A percentile compares a stretch with the other conserved stretches of the same genome.
phyloP scores from a whole-genome alignment of 2,113 vertebrate genomes.

The Phrynocephalus versicolor region DNA sequence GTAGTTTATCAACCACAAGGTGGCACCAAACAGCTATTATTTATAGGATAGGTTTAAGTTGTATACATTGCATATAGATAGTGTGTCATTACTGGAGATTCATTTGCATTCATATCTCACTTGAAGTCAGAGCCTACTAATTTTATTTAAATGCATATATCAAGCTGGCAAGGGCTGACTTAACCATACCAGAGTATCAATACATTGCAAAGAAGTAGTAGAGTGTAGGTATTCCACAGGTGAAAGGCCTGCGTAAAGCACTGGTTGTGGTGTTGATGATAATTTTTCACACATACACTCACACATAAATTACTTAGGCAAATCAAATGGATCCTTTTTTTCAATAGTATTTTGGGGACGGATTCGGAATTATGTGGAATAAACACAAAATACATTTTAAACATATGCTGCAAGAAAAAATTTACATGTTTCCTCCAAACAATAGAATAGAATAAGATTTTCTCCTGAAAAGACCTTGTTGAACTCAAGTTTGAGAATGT shows the following conservation, averaged over 20 bases:
- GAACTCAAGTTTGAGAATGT: too few relatives aligned
- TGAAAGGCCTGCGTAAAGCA: neutral
- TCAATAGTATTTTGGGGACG: neutral
- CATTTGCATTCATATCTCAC: conserved; percentile 27
- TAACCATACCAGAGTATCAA: neutral
- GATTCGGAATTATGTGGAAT: too few relatives aligned
- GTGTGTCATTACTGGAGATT: neutral
- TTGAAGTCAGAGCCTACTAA: neutral
- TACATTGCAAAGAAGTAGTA: conserved; percentile 9
- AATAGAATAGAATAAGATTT: too few relatives aligned
- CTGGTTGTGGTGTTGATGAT: neutral
- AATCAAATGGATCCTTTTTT: neutral
- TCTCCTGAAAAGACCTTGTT: too few relatives aligned
- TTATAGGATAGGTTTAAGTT: conserved; percentile 12
- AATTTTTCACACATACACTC: neutral
- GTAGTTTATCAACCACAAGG: conserved; percentile 63
- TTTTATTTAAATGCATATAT: neutral
- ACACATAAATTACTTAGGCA: neutral
- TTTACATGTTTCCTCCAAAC: too few relatives aligned
- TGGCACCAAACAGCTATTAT: conserved; percentile 70
- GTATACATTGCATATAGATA: neutral
- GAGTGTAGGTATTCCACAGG: neutral
- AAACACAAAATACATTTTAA: too few relatives aligned
- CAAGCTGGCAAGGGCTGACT: neutral
- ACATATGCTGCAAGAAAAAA: too few relatives aligned